Base-by-base conservation (phyloP, 1,140 invertebrate genomes). In the Drosophila bocki region DNA sequence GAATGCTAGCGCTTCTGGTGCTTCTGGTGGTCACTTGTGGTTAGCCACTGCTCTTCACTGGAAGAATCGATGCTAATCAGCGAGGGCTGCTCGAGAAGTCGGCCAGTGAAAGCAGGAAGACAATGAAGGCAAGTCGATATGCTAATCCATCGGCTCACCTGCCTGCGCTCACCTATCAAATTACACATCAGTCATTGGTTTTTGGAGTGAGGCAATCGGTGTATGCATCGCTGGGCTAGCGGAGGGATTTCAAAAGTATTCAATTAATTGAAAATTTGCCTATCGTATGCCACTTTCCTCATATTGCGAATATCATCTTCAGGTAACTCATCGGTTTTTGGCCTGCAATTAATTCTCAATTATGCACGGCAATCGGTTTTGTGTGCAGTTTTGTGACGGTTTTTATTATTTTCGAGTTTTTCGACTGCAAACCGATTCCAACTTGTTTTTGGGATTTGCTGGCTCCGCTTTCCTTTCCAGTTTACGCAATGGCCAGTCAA, bases 81-180 rank as follows among this genome's bases (percentile, higher is more conserved):
- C 83, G 82, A 83, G 75, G 80, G 75, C 35, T 26, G 71, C 4
- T 22, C 41, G 15, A 61, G 37, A 45, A 39, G 42, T 51, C 26
- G 37, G 29, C 39, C 60, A 69, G 84, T 83, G 84, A 86, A 86
- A 86, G 83, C 60, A 88, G 83, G 83, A 88, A 86, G 63, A 67
- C 42, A 19, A 39, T 41, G 33, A 1, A 15, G 19, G 32, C 32
- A 26, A 58, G 29, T 17, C 58, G 32, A 70, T 86, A 87, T 82
- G 83, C 79, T 79, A 74, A 87, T 77, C 62, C 32, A 39, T 42
- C 15, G 19, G 33, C 35, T 41, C 48, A 69, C 32, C 35, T 47
- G 64, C 35, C 26, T 1, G 48, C 2, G 48, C 48, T 22, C 33
- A 22, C 54, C 69, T 47, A 45, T 60, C 41, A 22, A 56, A 41